phyloP scores from a whole-genome alignment of 2,113 vertebrate genomes.

The Aleadryas rufinucha region DNA sequence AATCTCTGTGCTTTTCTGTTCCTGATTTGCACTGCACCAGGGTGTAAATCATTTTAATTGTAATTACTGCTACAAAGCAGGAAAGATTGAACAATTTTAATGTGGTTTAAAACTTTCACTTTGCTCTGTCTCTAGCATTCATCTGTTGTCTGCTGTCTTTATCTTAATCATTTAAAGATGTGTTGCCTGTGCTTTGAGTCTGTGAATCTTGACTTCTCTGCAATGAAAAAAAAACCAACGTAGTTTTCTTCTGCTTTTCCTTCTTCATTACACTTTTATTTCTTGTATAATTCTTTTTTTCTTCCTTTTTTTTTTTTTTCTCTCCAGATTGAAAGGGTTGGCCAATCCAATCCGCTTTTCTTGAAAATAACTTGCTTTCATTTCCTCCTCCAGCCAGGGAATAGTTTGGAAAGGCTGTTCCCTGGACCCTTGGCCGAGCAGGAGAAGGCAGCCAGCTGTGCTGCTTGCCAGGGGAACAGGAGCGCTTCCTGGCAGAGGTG shows the following conservation, averaged over 20 bases:
- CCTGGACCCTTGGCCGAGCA: not conserved
- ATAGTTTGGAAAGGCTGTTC: conserved; percentile 35
- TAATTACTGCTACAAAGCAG: not conserved
- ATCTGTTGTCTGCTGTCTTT: conserved; percentile 22
- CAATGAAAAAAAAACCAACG: not conserved
- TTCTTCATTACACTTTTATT: not conserved
- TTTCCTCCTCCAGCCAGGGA: conserved; percentile 41
- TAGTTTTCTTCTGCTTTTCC: not conserved
- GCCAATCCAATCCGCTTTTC: not conserved
- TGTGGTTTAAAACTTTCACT: conserved; percentile 4
- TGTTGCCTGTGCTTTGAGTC: not conserved
- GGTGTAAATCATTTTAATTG: not conserved
- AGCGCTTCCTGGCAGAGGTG: conserved; percentile 40
- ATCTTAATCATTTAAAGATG: conserved; percentile 38
- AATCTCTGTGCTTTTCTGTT: not conserved
- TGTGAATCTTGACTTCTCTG: not conserved
- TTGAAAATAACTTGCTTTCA: conserved; percentile 39
- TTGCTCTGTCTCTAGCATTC: not conserved
- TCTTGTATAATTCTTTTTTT: not conserved
- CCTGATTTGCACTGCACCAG: not conserved
- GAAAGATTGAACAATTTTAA: not conserved
- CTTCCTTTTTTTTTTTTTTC: not conserved
- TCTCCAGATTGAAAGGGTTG: not conserved
- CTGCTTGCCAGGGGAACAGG: conserved; percentile 17
- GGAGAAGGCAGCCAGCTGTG: conserved; percentile 15